Base-by-base conservation (phyloP, 2,888 invertebrate genomes). In the Brenthis daphne region DNA sequence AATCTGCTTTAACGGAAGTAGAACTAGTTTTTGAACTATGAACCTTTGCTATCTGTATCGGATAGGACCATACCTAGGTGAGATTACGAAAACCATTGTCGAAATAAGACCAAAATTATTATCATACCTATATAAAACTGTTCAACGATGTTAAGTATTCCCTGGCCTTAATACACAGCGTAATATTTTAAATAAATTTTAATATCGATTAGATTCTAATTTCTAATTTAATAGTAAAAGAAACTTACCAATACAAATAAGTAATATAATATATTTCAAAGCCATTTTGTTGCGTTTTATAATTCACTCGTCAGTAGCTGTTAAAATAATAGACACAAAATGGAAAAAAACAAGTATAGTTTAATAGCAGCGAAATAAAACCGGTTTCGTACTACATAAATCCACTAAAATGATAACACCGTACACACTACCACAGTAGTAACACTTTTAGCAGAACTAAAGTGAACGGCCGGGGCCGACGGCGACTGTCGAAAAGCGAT, bases 241-340 rank as follows among this genome's bases (percentile, higher is more conserved):
- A 61, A 66, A 73, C 80, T 80, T 75, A 81, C 81, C 80, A 54
- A 80, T 68, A 54, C 74, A 72, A 60, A 77, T 56, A 20, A 70
- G 67, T n/a, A 79, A 73, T 29, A 77, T 65, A 64, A 78, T 64
- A 66, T 71, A 76, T 64, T 74, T 78, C 37, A 74, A 74, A 71
- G 70, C 65, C 80, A 80, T 79, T 73, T 68, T 76, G 16, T 50
- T 16, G 29, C 16, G 53, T 33, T 3, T 37, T 4, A 11, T 11
- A 43, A 20, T 61, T 37, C 55, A 16, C 51, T 12, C 20, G 29
- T 60, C 29, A n/a, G 11, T 60, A 47, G 16, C 29, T 20, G 47
- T 66, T 37, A 29, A 50, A 50, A 33, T 20, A 50, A 37, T 48
- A 60, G 37, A 53, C 51, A 57, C n/a, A 54, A 66, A 48, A 60